A percentile compares a stretch with the other conserved stretches of the same genome.
phyloP scores from a whole-genome alignment of 2,113 vertebrate species.

The Python bivittatus region DNA sequence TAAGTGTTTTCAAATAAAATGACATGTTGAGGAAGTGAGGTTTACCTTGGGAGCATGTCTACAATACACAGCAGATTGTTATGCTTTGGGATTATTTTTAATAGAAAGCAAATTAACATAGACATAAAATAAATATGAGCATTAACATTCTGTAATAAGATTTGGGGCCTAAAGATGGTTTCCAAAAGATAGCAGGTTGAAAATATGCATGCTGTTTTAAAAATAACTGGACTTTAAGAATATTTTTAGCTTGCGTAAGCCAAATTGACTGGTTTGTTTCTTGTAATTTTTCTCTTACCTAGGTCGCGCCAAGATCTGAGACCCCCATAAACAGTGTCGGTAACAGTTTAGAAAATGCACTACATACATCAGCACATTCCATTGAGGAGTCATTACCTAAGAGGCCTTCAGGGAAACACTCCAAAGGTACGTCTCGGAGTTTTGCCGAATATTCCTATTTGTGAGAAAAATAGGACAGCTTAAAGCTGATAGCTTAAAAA shows the following conservation, averaged over 20 bases:
- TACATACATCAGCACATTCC: constrained; percentile 79
- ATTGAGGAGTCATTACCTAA: constrained; percentile 78
- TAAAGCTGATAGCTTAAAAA: neutral
- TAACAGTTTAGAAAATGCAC: constrained; percentile 77
- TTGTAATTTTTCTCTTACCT: constrained; percentile 38
- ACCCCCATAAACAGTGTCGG: constrained; percentile 68
- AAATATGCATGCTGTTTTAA: neutral
- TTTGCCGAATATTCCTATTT: neutral
- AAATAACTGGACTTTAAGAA: neutral
- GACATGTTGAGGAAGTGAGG: constrained; percentile 59
- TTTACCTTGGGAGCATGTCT: neutral
- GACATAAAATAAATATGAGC: neutral
- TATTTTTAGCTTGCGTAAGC: neutral
- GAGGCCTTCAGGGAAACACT: constrained; percentile 78
- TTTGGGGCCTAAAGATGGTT: neutral
- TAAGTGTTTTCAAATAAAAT: constrained; percentile 58
- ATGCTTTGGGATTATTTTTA: neutral
- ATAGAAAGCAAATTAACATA: neutral
- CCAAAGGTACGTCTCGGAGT: constrained; percentile 77
- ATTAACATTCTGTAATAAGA: neutral
- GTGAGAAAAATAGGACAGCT: too few species aligned
- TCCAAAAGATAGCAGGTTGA: neutral
- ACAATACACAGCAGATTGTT: neutral
- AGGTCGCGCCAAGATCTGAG: constrained; percentile 74
- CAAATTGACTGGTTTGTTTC: constrained; percentile 38